A percentile compares a stretch with the other conserved stretches of the same genome.
These are phyloP conservation scores for Dendrolimus kikuchii DNA, from an alignment of 1,140 invertebrate species.

Conservation along the genomic window DNA sequence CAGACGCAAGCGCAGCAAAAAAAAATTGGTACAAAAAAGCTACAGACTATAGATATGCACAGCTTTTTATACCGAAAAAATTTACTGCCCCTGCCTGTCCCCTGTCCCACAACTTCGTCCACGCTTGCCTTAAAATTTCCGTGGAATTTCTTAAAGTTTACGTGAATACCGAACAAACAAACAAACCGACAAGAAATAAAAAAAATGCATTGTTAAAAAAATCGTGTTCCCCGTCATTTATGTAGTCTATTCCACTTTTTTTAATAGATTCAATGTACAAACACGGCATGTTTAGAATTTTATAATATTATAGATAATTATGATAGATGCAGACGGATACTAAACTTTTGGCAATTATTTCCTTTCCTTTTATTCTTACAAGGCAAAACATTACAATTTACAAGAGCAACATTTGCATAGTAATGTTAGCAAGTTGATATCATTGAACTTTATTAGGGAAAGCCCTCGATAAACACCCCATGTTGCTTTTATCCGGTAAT, in stretches of 20 bases:
- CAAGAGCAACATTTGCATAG: slow-evolving; percentile 57
- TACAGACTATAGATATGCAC: too few relatives aligned
- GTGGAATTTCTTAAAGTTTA: too few relatives aligned
- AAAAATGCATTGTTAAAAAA: too few relatives aligned
- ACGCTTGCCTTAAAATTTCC: too few relatives aligned
- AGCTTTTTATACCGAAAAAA: too few relatives aligned
- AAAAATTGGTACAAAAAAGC: too few relatives aligned
- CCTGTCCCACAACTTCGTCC: too few relatives aligned
- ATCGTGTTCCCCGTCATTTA: neutral
- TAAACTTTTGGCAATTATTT: slow-evolving; percentile 25
- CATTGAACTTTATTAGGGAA: slow-evolving; percentile 31
- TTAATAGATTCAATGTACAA: neutral
- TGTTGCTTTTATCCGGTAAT: slow-evolving; percentile 19
- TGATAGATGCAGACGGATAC: slow-evolving; percentile 21
- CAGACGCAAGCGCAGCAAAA: too few relatives aligned
- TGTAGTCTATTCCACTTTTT: neutral
- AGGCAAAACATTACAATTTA: slow-evolving; percentile 47
- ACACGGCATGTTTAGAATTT: too few relatives aligned
- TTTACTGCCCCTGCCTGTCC: too few relatives aligned
- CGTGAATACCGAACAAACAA: too few relatives aligned
- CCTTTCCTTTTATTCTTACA: slow-evolving; percentile 17
- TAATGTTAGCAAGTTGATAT: slow-evolving; percentile 33
- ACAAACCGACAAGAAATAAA: slow-evolving; percentile 2
- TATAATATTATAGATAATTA: neutral
- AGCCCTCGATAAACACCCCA: slow-evolving; percentile 33